Percentiles rank a stretch among this genome's conserved stretches.
These are phyloP conservation scores for Mactra quadrangularis DNA, from an alignment of 1,140 invertebrate genomes.

Conservation along the genomic window DNA sequence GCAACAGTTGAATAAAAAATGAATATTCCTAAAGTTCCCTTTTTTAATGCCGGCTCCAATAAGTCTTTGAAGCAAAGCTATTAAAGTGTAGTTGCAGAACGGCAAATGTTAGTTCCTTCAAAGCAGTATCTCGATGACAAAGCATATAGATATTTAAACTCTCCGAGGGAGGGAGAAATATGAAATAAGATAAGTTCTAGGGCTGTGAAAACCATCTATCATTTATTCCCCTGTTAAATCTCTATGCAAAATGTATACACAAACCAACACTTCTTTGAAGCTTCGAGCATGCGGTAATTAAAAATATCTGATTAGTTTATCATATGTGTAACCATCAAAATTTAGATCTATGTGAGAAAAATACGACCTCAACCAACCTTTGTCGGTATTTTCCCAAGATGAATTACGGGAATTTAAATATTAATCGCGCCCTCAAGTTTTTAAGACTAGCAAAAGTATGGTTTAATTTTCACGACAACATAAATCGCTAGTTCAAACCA, in stretches of 20 bases:
- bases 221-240: conserved; percentile 64
- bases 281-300: conserved; percentile 55
- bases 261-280: conserved; percentile 57
- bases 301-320: conserved; percentile 62
- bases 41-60: too few relatives aligned
- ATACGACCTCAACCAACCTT: conserved; percentile 53
- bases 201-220: conserved; percentile 44
- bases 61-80: conserved; percentile 38
- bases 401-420: conserved; percentile 53
- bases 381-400: conserved; percentile 49
- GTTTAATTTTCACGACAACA: conserved; percentile 46
- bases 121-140: conserved; percentile 22
- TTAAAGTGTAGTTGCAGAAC: conserved; percentile 17
- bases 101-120: neutral
- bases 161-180: conserved; percentile 50
- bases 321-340: conserved; percentile 61
- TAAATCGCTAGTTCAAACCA: neutral
- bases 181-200: conserved; percentile 53
- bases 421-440: conserved; percentile 43
- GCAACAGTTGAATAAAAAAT: too few relatives aligned
- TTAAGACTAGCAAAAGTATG: conserved; percentile 31
- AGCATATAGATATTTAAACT: conserved; percentile 31
- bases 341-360: conserved; percentile 61
- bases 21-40: too few relatives aligned
- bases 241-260: conserved; percentile 63